These are phyloP conservation scores for Myotis brandtii DNA, from an alignment of 2,113 vertebrate genomes.

Conservation along the genomic window DNA sequence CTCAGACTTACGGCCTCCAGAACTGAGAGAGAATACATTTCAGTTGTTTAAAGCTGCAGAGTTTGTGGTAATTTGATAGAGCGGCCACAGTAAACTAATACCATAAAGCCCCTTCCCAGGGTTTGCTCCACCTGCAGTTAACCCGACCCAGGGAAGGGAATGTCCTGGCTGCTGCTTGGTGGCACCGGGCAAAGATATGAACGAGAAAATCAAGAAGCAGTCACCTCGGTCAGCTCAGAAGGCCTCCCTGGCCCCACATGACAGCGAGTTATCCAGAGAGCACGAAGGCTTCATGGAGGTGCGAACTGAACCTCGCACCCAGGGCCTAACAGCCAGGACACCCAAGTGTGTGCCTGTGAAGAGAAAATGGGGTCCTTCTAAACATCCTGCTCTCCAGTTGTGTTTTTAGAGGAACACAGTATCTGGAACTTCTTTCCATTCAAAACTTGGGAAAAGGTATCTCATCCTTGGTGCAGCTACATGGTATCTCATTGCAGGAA, in stretches of 20 bases:
- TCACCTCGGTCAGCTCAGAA: neutral
- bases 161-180: neutral
- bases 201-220: neutral
- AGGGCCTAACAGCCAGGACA: neutral
- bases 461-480: neutral
- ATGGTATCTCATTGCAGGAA: neutral
- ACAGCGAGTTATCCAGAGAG: neutral
- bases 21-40: neutral
- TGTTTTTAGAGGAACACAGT: neutral
- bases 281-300: neutral
- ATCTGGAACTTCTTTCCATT: neutral
- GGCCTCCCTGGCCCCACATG: neutral
- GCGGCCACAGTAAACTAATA: neutral
- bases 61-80: neutral
- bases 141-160: neutral
- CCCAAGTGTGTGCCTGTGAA: fast-evolving
- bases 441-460: neutral
- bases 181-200: neutral
- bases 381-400: neutral
- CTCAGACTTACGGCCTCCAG: neutral
- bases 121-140: fast-evolving
- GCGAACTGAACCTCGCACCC: fast-evolving
- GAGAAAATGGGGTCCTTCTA: neutral
- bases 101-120: neutral
- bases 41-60: neutral